Conservation (phyloP, 1,140 invertebrate species). For the Melitaea cinxia region DNA sequence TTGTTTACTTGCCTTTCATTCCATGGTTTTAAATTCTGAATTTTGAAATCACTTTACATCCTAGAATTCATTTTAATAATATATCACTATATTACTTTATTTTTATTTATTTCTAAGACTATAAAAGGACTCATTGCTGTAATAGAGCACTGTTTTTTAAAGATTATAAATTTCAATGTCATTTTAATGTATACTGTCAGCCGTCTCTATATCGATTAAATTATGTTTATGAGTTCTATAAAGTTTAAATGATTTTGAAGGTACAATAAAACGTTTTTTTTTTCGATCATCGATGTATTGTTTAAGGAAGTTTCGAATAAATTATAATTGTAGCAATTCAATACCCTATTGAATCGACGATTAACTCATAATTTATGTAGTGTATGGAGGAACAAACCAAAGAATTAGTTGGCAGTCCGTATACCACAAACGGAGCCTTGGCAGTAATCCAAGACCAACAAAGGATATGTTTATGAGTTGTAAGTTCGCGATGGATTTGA, state of each 20-base stretch:
- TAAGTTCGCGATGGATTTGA: constrained; percentile 16
- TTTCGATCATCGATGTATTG: neutral
- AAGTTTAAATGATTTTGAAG: neutral
- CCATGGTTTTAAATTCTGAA: neutral
- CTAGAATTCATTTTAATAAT: neutral
- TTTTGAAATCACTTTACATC: neutral
- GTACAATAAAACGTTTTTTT: neutral
- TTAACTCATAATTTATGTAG: neutral
- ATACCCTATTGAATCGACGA: neutral
- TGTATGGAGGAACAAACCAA: constrained; percentile 14
- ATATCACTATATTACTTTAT: too few species aligned
- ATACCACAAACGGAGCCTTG: constrained; percentile 24
- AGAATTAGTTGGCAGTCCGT: constrained; percentile 18
- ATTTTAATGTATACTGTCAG: constrained; percentile 55
- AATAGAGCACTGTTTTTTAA: neutral
- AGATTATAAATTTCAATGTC: constrained; percentile 48
- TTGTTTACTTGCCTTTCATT: neutral
- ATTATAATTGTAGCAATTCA: neutral
- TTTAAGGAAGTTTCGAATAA: neutral
- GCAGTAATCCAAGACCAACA: constrained; percentile 33
- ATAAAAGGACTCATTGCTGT: too few species aligned
- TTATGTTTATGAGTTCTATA: neutral
- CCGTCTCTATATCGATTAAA: neutral
- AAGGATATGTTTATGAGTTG: constrained; percentile 30
- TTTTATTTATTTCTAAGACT: too few species aligned